A percentile compares a stretch with the other conserved stretches of the same genome.
phyloP scores from a whole-genome alignment of 2,888 invertebrate genomes.

The Enchytraeus crypticus region DNA sequence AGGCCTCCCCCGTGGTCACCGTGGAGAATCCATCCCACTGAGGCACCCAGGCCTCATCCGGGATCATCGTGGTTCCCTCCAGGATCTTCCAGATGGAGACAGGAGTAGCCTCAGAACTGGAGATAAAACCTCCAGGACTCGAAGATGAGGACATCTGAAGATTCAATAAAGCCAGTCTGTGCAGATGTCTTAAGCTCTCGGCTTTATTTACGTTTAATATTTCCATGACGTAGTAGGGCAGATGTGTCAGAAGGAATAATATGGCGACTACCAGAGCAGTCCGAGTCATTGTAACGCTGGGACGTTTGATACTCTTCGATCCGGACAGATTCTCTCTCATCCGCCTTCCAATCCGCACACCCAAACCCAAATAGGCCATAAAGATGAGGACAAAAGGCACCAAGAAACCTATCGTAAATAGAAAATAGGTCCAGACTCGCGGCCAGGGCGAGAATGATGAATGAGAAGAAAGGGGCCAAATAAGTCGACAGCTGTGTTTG shows the following conservation, averaged over 20 bases:
- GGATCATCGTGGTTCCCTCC: background rate
- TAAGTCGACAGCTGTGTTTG: background rate
- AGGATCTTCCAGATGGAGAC: background rate
- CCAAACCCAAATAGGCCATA: slow-evolving; percentile 12
- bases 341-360: slow-evolving; percentile 9
- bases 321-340: slow-evolving; percentile 7
- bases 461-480: background rate
- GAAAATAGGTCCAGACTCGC: background rate
- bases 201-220: slow-evolving; percentile 7
- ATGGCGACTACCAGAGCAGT: slow-evolving; percentile 22
- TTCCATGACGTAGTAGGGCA: slow-evolving; percentile 19
- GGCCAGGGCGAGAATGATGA: background rate
- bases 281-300: slow-evolving; percentile 13
- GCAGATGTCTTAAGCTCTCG: background rate
- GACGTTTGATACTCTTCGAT: slow-evolving; percentile 3
- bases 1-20: background rate
- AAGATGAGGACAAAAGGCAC: slow-evolving; percentile 1
- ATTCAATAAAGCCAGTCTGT: no score
- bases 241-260: slow-evolving; percentile 19
- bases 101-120: background rate
- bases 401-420: background rate
- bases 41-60: no score
- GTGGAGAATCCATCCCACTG: no score
- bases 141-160: background rate
- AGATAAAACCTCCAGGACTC: background rate